Evolutionary conservation across 2,113 vertebrate genomes (phyloP).

Genomic region (Tachysurus vachellii): DNA sequence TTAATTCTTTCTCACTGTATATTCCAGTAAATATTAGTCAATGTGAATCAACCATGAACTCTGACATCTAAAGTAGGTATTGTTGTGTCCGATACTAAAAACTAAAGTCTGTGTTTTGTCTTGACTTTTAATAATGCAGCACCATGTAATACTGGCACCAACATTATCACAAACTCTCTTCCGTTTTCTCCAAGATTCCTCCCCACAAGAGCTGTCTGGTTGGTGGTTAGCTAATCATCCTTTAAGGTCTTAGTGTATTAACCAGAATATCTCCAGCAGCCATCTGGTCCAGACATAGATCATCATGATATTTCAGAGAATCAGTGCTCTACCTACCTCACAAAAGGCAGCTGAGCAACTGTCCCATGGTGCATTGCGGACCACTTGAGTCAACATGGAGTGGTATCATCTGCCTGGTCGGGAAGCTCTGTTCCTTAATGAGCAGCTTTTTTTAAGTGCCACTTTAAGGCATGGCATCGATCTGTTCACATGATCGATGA

Average conservation of each 20-base stretch:
- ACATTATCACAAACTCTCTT: slow-evolving; percentile 13
- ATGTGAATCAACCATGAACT: slow-evolving; percentile 37
- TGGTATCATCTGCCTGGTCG: slow-evolving; percentile 40
- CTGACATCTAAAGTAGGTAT: slow-evolving; percentile 9
- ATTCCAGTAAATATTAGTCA: slow-evolving; percentile 50
- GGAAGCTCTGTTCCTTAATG: slow-evolving; percentile 41
- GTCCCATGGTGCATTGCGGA: slow-evolving; percentile 37
- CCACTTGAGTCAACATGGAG: slow-evolving; percentile 37
- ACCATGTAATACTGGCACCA: background rate
- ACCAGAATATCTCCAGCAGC: background rate
- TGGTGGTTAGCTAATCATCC: slow-evolving; percentile 38
- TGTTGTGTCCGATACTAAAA: slow-evolving; percentile 23
- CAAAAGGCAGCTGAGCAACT: slow-evolving; percentile 45
- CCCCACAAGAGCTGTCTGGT: background rate
- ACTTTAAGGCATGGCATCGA: slow-evolving; percentile 44
- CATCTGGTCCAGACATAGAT: slow-evolving; percentile 22
- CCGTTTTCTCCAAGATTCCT: background rate
- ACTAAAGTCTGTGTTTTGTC: background rate
- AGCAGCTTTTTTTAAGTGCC: slow-evolving; percentile 52
- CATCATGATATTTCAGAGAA: slow-evolving; percentile 41
- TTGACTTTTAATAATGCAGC: background rate
- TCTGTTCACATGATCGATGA: slow-evolving; percentile 37
- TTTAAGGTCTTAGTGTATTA: slow-evolving; percentile 20
- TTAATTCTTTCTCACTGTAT: slow-evolving; percentile 45
- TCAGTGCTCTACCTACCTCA: slow-evolving; percentile 38